These are phyloP conservation scores for Arvicanthis niloticus DNA, from an alignment of 2,113 vertebrate genomes.

Conservation along the genomic window DNA sequence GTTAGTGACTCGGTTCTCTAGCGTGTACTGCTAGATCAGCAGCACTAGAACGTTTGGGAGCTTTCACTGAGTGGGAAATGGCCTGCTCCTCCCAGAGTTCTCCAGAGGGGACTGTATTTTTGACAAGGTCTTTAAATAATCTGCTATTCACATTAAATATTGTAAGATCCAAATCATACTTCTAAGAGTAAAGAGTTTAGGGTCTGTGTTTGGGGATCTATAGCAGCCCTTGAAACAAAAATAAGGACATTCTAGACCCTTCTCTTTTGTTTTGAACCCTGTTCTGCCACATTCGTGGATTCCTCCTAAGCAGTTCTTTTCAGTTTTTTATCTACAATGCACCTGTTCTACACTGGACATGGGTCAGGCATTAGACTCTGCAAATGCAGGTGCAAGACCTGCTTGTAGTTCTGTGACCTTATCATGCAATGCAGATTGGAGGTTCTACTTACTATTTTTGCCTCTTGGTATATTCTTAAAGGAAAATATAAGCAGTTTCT, in stretches of 20 bases:
- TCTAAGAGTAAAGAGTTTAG: background rate
- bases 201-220: background rate
- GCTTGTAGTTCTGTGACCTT: background rate
- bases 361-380: background rate
- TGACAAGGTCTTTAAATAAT: background rate
- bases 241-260: background rate
- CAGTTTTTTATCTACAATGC: background rate
- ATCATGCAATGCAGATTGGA: constrained; percentile 26
- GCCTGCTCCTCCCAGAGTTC: background rate
- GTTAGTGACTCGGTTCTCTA: background rate
- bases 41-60: background rate
- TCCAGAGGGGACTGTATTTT: constrained; percentile 28
- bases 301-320: background rate
- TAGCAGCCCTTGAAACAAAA: background rate
- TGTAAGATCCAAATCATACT: background rate
- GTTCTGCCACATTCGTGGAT: constrained; percentile 35
- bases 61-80: background rate
- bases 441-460: background rate
- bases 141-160: background rate
- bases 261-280: background rate
- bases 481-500: constrained; percentile 40
- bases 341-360: background rate
- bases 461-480: background rate
- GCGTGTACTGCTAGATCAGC: background rate
- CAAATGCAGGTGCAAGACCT: background rate